Evolutionary conservation across 1,140 invertebrate genomes (phyloP), one percentile per base, ranked within the genome.

Genomic region (Papilio polytes): DNA sequence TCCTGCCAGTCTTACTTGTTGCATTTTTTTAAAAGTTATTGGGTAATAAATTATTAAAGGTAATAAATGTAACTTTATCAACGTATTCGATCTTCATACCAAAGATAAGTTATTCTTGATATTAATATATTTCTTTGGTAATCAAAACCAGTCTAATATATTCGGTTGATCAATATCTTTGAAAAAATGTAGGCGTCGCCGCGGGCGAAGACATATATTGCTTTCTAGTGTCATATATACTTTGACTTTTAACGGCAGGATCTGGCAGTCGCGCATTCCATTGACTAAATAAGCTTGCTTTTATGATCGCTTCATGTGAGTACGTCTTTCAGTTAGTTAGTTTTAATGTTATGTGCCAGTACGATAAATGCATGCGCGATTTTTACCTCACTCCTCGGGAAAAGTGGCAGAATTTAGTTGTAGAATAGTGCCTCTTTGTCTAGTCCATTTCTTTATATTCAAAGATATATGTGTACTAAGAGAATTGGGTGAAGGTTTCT

Each of bases 161-260:
- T 70, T 31, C 63, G 22, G 22, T 70, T 70, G 63, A 70, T 70
- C 63, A 70, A 70, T 70, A 70, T 31, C 63, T 31, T 31, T 8
- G 3, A 31, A 31, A 70, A 70, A 70, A 70, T 31, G 63, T 70
- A 70, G 63, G 63, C 26, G 63, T 70, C 13, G 63, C 63, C 63
- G 63, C 26, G 63, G 63, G 63, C 63, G 63, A 70, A 70, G 26
- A 63, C 63, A 70, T 70, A 31, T 70, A 70, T 15, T 31, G 63
- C 63, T 70, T 70, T 70, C 63, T 70, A 70, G 63, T 70, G 63
- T 31, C 63, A 70, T 36, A 70, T 66, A 36, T 70, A 70, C 26
- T 12, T 70, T 26, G 22, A 63, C 22, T 56, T 56, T 56, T 56
- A 56, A 56, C 6, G 18, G 10, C n/a, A 56, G 53, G 53, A 56